Conservation (phyloP, 2,113 vertebrate species). For the Acrocephalus kingi region DNA sequence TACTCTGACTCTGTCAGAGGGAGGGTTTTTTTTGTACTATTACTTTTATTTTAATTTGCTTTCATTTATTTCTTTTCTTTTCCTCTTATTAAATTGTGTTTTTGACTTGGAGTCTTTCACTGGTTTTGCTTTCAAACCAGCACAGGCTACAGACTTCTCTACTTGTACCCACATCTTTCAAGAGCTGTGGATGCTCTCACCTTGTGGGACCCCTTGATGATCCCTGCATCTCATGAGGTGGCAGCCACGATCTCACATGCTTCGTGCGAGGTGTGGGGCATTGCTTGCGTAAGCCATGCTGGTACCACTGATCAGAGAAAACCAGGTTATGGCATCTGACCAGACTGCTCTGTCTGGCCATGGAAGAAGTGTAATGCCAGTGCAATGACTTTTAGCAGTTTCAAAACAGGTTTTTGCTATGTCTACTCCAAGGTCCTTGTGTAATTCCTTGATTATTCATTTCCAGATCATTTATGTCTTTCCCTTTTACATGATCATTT, state of each 20-base stretch:
- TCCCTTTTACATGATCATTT: not conserved
- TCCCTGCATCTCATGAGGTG: not conserved
- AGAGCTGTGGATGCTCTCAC: not conserved
- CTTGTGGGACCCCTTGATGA: not conserved
- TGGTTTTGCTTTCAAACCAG: too few relatives aligned
- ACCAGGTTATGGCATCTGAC: not conserved
- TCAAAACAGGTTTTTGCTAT: not conserved
- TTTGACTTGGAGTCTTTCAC: too few relatives aligned
- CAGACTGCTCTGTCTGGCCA: not conserved
- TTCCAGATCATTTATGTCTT: not conserved
- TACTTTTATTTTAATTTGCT: too few relatives aligned
- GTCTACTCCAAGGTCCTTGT: not conserved
- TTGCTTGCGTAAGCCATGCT: not conserved
- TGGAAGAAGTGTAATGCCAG: not conserved
- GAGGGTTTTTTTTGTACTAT: too few relatives aligned
- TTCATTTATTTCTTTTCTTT: too few relatives aligned
- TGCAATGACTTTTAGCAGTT: not conserved
- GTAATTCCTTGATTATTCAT: not conserved
- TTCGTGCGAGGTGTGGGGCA: fast-evolving
- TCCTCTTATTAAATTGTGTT: too few relatives aligned
- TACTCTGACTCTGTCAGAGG: too few relatives aligned
- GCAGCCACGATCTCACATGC: fast-evolving
- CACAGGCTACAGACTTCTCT: not conserved
- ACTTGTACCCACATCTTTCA: too few relatives aligned
- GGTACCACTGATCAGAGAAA: not conserved